phyloP scores from a whole-genome alignment of 2,797 vertebrate species.

The Gymnothorax javanicus region DNA sequence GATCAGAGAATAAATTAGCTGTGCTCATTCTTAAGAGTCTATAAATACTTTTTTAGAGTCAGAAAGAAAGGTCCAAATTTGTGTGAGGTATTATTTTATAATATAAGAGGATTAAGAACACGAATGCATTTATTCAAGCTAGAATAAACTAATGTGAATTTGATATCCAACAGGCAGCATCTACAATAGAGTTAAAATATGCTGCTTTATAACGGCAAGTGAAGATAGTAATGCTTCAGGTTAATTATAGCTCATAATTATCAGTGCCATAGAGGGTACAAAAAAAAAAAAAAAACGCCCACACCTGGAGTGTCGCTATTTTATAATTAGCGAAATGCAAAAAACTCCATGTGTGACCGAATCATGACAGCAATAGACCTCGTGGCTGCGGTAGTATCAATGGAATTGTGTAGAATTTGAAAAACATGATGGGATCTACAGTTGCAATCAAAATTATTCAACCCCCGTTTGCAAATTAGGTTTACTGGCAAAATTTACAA shows the following conservation, averaged over 20 bases:
- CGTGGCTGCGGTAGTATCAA: too few relatives aligned
- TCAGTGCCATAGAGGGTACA: not conserved
- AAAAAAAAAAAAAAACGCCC: not conserved
- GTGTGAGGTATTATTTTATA: not conserved
- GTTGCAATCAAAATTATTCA: too few relatives aligned
- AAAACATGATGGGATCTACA: too few relatives aligned
- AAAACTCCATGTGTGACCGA: too few relatives aligned
- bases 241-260: not conserved
- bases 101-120: not conserved
- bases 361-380: not conserved
- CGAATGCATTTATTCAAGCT: not conserved
- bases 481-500: too few relatives aligned
- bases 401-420: too few relatives aligned
- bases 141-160: not conserved
- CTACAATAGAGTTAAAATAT: not conserved
- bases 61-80: constrained; percentile 23
- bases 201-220: not conserved
- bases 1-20: constrained; percentile 74
- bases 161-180: not conserved
- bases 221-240: not conserved
- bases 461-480: too few relatives aligned
- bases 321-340: too few relatives aligned
- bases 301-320: not conserved
- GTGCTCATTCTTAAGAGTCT: constrained; percentile 73
- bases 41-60: constrained; percentile 69